A percentile compares a stretch with the other conserved stretches of the same genome.
Conservation (phyloP, 1,140 invertebrate species). For the Drosophila gunungcola region DNA sequence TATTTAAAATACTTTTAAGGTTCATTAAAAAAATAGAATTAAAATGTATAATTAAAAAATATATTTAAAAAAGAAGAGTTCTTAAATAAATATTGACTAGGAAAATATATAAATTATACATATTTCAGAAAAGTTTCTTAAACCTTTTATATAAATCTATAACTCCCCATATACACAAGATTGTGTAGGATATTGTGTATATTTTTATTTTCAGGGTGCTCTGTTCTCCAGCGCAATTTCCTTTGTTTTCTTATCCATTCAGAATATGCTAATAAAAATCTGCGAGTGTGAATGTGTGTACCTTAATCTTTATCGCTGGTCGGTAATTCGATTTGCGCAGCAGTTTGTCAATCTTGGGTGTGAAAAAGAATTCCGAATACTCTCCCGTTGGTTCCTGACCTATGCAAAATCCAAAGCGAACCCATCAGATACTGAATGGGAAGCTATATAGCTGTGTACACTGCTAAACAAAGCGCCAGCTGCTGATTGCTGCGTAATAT, state of each 20-base stretch:
- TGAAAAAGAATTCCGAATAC: slow-evolving; percentile 17
- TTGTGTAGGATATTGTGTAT: no score
- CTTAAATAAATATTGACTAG: no score
- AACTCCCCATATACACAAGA: no score
- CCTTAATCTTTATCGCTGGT: slow-evolving; percentile 15
- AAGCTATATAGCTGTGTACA: slow-evolving; percentile 10
- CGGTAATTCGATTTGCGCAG: slow-evolving; percentile 59
- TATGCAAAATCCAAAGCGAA: slow-evolving; percentile 12
- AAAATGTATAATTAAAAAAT: no score
- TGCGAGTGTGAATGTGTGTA: neutral
- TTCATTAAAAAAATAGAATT: no score
- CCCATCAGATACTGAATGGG: slow-evolving; percentile 13
- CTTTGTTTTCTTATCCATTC: slow-evolving; percentile 2
- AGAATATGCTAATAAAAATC: slow-evolving; percentile 27
- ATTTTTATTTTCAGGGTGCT: neutral
- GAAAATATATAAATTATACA: no score
- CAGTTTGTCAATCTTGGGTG: slow-evolving; percentile 23
- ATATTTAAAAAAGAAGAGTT: no score
- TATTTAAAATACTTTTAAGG: no score
- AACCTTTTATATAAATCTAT: no score
- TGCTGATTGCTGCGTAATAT: slow-evolving; percentile 62
- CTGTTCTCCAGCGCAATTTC: neutral
- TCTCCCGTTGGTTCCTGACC: slow-evolving; percentile 31
- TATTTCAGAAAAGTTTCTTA: no score
- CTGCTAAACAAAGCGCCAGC: slow-evolving; percentile 18